A percentile compares a stretch with the other conserved stretches of the same genome.
Evolutionary conservation across 2,888 invertebrate genomes (phyloP).

Genomic region (Protophormia terraenovae): DNA sequence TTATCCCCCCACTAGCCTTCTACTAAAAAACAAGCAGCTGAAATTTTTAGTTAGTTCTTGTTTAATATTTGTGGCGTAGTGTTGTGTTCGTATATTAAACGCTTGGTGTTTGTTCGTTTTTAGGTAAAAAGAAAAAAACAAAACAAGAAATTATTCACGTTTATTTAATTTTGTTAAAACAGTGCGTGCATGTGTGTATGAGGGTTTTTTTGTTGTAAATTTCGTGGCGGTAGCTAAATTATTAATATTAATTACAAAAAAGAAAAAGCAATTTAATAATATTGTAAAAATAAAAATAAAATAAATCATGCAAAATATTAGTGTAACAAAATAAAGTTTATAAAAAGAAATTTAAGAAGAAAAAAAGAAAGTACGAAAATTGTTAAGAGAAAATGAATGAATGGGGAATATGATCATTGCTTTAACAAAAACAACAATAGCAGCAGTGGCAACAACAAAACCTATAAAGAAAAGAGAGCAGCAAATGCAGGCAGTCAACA

Average conservation of each 20-base stretch:
- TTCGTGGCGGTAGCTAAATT: not conserved
- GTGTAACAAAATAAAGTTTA: not conserved
- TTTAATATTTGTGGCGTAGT: slow-evolving; percentile 20
- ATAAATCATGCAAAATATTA: not conserved
- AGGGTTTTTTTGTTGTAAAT: not conserved
- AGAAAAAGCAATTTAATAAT: slow-evolving; percentile 14
- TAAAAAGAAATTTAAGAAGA: slow-evolving; percentile 4
- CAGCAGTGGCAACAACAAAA: slow-evolving; percentile 1
- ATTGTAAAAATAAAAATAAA: not conserved
- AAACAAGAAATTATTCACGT: not conserved
- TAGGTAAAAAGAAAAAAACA: not conserved
- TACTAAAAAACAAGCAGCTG: not conserved
- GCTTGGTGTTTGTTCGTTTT: not conserved
- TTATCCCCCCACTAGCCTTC: slow-evolving; percentile 7
- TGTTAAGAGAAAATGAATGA: slow-evolving; percentile 29
- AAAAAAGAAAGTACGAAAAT: slow-evolving; percentile 57
- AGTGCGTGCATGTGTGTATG: not conserved
- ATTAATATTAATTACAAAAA: not conserved
- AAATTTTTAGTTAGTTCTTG: slow-evolving; percentile 23
- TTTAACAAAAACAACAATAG: slow-evolving; percentile 9
- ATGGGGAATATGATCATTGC: slow-evolving; percentile 41
- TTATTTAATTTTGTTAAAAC: slow-evolving; percentile 17
- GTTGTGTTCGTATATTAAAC: not conserved
- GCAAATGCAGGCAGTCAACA: not conserved
- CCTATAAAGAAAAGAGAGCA: not conserved